Conservation (phyloP, 2,797 vertebrate species). For the Rachycentron canadum region DNA sequence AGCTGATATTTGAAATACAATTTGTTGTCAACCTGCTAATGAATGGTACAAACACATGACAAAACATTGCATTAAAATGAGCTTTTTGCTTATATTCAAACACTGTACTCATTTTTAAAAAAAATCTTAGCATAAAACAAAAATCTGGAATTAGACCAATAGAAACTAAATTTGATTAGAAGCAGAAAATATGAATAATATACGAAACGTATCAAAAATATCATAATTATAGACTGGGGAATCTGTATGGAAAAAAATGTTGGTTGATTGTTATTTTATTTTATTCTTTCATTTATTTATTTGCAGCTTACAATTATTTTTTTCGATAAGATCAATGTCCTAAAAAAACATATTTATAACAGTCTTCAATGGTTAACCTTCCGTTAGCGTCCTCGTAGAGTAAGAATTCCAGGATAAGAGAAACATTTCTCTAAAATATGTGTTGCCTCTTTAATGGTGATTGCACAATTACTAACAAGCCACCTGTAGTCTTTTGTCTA, state of each 20-base stretch:
- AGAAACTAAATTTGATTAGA: no score
- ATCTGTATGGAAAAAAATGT: no score
- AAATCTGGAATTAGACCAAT: background rate
- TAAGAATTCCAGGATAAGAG: background rate
- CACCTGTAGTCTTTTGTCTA: background rate
- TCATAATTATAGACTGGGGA: no score
- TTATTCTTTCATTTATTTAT: no score
- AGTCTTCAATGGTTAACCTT: background rate
- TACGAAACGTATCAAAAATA: no score
- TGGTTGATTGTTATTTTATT: no score
- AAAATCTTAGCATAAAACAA: background rate
- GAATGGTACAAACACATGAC: background rate
- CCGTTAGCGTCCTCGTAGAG: background rate
- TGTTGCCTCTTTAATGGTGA: slow-evolving; percentile 3
- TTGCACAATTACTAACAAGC: background rate
- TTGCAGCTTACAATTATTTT: background rate
- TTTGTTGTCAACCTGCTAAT: background rate
- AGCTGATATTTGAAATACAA: background rate
- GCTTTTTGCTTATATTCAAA: background rate
- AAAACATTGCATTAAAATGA: background rate
- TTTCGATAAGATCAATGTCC: background rate
- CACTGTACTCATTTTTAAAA: background rate
- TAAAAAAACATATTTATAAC: background rate
- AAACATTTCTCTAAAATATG: background rate
- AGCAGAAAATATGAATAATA: no score